Conservation (phyloP, 2,888 invertebrate genomes). For the Taphrorychus bicolor region DNA sequence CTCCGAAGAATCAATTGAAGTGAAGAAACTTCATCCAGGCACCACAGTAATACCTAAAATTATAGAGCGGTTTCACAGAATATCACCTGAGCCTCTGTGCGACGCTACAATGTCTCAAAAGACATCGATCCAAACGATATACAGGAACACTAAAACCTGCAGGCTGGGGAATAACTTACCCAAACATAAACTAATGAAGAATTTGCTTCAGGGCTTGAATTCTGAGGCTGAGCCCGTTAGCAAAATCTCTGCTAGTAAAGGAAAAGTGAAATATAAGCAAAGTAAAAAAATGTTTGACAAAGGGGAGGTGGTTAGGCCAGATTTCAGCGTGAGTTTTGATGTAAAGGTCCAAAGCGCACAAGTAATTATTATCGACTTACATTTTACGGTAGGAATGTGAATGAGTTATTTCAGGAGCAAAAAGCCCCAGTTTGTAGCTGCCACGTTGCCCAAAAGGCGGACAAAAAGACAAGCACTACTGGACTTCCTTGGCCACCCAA, state of each 20-base stretch:
- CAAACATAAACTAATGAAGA: conserved; percentile 48
- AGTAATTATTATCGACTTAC: too few relatives aligned
- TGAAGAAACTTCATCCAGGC: too few relatives aligned
- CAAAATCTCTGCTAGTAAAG: background rate
- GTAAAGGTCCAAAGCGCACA: too few relatives aligned
- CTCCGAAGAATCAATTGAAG: conserved; percentile 31
- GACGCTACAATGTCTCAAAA: conserved; percentile 10
- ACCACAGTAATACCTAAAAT: conserved; percentile 39
- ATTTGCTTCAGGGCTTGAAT: conserved; percentile 43
- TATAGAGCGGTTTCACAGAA: conserved; percentile 43
- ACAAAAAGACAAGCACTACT: conserved; percentile 33
- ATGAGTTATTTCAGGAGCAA: background rate
- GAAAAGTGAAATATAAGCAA: conserved; percentile 4
- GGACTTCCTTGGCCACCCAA: conserved; percentile 25
- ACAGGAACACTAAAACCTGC: conserved; percentile 37
- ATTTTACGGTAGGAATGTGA: too few relatives aligned
- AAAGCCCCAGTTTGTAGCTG: background rate
- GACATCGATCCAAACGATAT: conserved; percentile 42
- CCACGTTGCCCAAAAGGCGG: conserved; percentile 1
- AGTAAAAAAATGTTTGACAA: conserved; percentile 11
- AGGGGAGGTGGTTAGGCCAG: conserved; percentile 3
- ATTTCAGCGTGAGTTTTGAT: conserved; percentile 12
- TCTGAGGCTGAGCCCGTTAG: conserved; percentile 7
- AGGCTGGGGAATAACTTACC: conserved; percentile 47
- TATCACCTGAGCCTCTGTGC: conserved; percentile 23